Evolutionary conservation across 1,140 invertebrate species (phyloP), one percentile per base, ranked within the genome.

Genomic region (Anthonomus grandis): DNA sequence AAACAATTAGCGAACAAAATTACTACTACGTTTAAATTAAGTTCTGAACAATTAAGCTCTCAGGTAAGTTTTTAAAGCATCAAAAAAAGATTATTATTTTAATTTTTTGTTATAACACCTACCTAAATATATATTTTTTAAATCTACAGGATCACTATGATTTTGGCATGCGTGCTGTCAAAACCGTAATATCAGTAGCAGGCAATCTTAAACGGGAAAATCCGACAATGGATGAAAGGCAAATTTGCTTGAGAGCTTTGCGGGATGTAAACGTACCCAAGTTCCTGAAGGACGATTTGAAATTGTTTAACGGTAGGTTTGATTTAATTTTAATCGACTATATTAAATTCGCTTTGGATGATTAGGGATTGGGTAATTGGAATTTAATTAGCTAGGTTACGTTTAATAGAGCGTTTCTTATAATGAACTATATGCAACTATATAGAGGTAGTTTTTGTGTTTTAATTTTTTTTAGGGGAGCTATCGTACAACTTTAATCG

Each of bases 181-280:
- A 84, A 61, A 81, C 81, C 0, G 83, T 88, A 0, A 79, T 89
- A 6, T 81, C 82, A 2, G 84, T 84, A 15, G 85, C 86, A 10
- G 85, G 83, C 9, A 87, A 82, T 65, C 72, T 86, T 13, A 83
- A 87, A 75, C 70, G 85, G 13, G 82, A 85, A 67, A 79, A 81
- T 56, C 83, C 81, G 2, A 74, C 83, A n/a, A 79, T 86, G 67
- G 76, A 77, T 13, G 79, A 83, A 46, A 63, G 73, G 2, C 75
- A 81, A 58, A 78, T 82, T 38, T 74, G 80, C 17, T 57, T 83
- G 17, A 75, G 83, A 37, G 84, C 86, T 1, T 75, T 89, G 48
- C 76, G 81, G 60, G 85, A 88, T 65, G 85, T 89, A 0, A 89
- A 89, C 65, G 75, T 89, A 6, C 85, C 87, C 0, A 89, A 88